Conservation (phyloP, 2,113 vertebrate genomes). For the Hemiscyllium ocellatum region DNA sequence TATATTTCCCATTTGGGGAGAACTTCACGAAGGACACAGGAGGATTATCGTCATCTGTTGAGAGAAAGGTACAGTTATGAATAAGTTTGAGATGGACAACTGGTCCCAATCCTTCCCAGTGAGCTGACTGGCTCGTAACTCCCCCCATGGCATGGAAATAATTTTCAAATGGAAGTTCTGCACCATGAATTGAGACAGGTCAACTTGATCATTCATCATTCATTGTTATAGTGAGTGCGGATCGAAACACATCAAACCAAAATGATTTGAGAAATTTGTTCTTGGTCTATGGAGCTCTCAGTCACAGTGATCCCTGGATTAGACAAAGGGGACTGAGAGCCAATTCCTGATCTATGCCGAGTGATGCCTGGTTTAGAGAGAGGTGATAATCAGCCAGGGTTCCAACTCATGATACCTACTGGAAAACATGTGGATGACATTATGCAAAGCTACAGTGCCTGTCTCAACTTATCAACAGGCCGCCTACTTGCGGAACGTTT, state of each 20-base stretch:
- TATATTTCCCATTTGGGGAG: slow-evolving; percentile 97
- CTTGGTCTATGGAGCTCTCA: too few relatives aligned
- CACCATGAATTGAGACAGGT: not conserved
- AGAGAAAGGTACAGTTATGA: slow-evolving; percentile 21
- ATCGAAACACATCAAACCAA: not conserved
- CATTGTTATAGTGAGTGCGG: not conserved
- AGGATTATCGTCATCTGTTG: slow-evolving; percentile 90
- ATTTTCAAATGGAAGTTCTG: not conserved
- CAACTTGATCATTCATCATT: not conserved
- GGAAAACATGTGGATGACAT: not conserved
- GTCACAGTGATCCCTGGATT: not conserved
- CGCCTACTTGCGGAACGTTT: too few relatives aligned
- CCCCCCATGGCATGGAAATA: not conserved
- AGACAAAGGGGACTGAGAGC: too few relatives aligned
- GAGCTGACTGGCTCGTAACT: not conserved
- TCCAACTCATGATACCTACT: not conserved
- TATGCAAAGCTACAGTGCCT: not conserved
- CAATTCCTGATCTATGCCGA: not conserved
- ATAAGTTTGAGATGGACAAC: not conserved
- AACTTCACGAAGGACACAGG: slow-evolving; percentile 98
- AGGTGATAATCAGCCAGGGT: not conserved
- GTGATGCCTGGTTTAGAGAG: not conserved
- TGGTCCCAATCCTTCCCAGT: not conserved
- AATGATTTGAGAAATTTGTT: not conserved
- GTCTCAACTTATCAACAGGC: not conserved